A percentile compares a stretch with the other conserved stretches of the same genome.
Conservation (phyloP, 2,888 invertebrate species). For the Tridacna crocea region DNA sequence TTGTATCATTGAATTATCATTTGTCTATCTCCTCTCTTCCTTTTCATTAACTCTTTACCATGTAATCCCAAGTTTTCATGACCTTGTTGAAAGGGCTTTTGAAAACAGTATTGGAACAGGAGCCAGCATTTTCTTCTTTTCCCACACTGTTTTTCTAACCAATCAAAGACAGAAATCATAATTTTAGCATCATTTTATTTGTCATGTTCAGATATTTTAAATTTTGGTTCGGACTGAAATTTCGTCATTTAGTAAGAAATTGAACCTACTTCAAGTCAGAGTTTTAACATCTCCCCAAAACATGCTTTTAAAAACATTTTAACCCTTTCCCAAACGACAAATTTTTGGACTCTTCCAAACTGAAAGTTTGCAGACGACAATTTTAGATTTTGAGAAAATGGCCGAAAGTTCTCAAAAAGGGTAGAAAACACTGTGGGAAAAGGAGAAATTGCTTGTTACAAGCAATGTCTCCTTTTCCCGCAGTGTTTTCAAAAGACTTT, state of each 20-base stretch:
- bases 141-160: background rate
- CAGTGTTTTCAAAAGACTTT: too few relatives aligned
- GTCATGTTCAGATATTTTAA: background rate
- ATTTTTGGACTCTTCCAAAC: background rate
- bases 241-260: too few relatives aligned
- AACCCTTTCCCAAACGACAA: too few relatives aligned
- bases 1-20: slow-evolving; percentile 21
- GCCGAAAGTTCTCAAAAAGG: too few relatives aligned
- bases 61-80: background rate
- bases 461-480: too few relatives aligned
- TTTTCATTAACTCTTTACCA: background rate
- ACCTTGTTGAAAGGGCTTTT: background rate
- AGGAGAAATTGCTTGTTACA: too few relatives aligned
- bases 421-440: too few relatives aligned
- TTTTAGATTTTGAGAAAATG: too few relatives aligned
- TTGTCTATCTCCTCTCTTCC: slow-evolving; percentile 7
- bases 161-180: background rate
- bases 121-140: background rate
- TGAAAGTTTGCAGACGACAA: too few relatives aligned
- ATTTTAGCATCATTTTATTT: background rate
- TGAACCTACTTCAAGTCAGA: background rate
- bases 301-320: background rate
- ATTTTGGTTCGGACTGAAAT: too few relatives aligned
- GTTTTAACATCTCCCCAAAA: background rate
- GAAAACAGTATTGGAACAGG: background rate